Conservation (phyloP, 1,140 invertebrate genomes). For the Trinorchestia longiramus region DNA sequence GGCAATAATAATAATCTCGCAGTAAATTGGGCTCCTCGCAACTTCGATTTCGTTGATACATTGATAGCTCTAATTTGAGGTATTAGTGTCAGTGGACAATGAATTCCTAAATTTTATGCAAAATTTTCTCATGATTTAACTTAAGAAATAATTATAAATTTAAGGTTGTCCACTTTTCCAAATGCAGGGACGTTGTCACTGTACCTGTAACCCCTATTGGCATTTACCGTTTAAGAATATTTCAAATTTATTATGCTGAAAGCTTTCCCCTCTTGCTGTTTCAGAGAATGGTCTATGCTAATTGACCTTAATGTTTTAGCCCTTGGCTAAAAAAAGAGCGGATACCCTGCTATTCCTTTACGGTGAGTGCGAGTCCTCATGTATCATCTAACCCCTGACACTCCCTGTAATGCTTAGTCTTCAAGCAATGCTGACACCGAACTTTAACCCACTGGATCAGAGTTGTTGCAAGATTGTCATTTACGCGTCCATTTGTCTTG, state of each 20-base stretch:
- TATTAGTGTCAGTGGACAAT: neutral
- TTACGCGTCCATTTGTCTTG: neutral
- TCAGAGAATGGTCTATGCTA: conserved; percentile 65
- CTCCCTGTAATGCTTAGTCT: conserved; percentile 10
- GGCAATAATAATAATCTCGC: neutral
- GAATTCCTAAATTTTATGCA: neutral
- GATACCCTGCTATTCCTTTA: conserved; percentile 51
- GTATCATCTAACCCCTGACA: conserved; percentile 57
- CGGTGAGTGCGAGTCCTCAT: conserved; percentile 40
- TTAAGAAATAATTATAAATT: neutral
- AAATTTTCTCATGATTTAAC: neutral
- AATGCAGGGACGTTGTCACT: neutral
- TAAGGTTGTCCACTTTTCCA: neutral
- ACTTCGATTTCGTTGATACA: neutral
- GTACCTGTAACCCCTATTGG: conserved; percentile 27
- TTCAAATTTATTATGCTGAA: conserved; percentile 58
- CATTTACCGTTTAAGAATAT: conserved; percentile 52
- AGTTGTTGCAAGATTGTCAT: neutral
- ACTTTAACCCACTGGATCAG: neutral
- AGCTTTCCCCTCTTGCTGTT: conserved; percentile 63
- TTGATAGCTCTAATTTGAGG: neutral
- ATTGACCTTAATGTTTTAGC: conserved; percentile 64
- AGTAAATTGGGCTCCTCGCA: neutral
- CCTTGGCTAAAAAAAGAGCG: conserved; percentile 62
- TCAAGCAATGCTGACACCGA: neutral